Percentiles rank a stretch among this genome's conserved stretches.
Conservation (phyloP, 2,888 invertebrate genomes). For the Pherbina coryleti region DNA sequence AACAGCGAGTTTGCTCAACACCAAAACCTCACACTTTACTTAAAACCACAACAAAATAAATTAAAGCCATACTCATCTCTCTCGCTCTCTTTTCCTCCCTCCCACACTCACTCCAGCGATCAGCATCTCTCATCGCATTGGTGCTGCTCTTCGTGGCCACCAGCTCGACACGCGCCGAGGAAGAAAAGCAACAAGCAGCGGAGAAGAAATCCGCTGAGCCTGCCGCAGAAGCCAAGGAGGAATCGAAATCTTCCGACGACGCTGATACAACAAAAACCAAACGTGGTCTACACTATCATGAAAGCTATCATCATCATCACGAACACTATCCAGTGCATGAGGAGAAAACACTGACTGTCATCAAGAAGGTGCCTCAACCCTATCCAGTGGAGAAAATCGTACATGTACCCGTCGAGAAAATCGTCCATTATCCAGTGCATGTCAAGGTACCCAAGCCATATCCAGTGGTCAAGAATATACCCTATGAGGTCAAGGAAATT, state of each 20-base stretch:
- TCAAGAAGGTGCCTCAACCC: slow-evolving; percentile 80
- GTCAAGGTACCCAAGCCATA: slow-evolving; percentile 79
- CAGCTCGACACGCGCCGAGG: slow-evolving; percentile 69
- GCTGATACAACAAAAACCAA: slow-evolving; percentile 81
- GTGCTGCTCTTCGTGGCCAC: slow-evolving; percentile 72
- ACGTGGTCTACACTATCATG: slow-evolving; percentile 77
- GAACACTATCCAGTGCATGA: slow-evolving; percentile 68
- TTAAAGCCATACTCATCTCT: neutral
- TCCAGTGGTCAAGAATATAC: slow-evolving; percentile 79
- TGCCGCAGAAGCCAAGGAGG: slow-evolving; percentile 55
- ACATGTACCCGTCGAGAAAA: slow-evolving; percentile 76
- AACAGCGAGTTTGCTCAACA: neutral
- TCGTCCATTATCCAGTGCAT: slow-evolving; percentile 74
- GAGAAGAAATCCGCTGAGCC: slow-evolving; percentile 68
- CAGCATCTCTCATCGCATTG: slow-evolving; percentile 71
- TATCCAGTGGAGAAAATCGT: slow-evolving; percentile 78
- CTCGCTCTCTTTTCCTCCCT: neutral
- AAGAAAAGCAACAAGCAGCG: slow-evolving; percentile 72
- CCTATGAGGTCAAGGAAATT: slow-evolving; percentile 82
- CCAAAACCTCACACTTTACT: neutral
- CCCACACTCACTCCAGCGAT: slow-evolving; percentile 56
- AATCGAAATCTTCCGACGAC: slow-evolving; percentile 56
- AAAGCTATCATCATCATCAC: slow-evolving; percentile 65
- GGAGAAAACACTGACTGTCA: slow-evolving; percentile 79
- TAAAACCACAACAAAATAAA: neutral